Percentiles rank a stretch among this genome's conserved stretches.
Conservation (phyloP, 2,797 vertebrate species). For the Thalassophryne amazonica region DNA sequence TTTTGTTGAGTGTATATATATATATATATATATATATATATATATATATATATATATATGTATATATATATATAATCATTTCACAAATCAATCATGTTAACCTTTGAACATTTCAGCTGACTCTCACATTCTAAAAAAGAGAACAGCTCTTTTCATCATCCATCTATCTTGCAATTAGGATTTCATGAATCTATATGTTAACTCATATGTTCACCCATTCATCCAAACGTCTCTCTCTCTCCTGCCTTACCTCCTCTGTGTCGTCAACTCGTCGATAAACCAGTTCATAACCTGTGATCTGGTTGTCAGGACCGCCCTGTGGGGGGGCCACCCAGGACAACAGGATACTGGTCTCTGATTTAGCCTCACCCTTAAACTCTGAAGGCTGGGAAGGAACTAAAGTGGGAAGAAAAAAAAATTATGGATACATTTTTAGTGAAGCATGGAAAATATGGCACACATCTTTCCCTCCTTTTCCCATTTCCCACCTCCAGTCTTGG, state of each 20-base stretch:
- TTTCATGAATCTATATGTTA: too few relatives aligned
- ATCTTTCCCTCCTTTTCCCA: neutral
- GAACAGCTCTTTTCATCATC: too few relatives aligned
- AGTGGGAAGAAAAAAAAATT: neutral
- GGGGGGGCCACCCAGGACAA: slow-evolving; percentile 94
- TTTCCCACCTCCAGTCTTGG: slow-evolving; percentile 92
- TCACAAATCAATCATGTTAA: too few relatives aligned
- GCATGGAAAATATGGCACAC: neutral
- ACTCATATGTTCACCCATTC: neutral
- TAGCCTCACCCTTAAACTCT: slow-evolving; percentile 94
- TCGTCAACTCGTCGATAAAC: slow-evolving; percentile 90
- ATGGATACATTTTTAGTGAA: neutral
- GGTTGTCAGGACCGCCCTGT: slow-evolving; percentile 85
- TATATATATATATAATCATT: too few relatives aligned
- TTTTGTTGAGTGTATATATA: too few relatives aligned
- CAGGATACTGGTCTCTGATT: slow-evolving; percentile 95
- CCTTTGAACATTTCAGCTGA: too few relatives aligned
- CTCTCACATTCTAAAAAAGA: too few relatives aligned
- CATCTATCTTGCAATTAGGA: too few relatives aligned
- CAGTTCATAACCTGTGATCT: slow-evolving; percentile 92
- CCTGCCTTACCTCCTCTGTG: slow-evolving; percentile 85
- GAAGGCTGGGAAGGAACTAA: slow-evolving; percentile 94
- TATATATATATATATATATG: too few relatives aligned
- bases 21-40: too few relatives aligned
- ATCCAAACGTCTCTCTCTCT: neutral